Evolutionary conservation across 2,797 vertebrate genomes (phyloP).

Genomic region (Tenualosa thibaudeaui): DNA sequence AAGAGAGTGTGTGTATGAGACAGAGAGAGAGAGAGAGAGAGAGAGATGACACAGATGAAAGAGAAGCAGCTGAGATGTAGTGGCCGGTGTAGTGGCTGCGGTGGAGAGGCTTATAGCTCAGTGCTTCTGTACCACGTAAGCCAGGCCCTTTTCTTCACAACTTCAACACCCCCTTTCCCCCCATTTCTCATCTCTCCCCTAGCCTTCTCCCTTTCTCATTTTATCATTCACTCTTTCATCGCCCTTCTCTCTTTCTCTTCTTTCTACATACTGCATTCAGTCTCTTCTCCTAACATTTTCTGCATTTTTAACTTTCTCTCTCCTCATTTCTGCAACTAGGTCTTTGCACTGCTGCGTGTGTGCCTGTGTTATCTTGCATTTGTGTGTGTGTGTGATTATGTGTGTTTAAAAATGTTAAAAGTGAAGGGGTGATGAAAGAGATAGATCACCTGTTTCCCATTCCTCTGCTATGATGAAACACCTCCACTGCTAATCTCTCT

Average conservation of each 20-base stretch:
- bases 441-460: background rate
- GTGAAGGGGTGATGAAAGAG: background rate
- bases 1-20: background rate
- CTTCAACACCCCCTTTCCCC: background rate
- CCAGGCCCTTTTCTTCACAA: background rate
- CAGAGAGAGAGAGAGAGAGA: background rate
- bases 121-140: background rate
- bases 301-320: background rate
- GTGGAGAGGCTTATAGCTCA: background rate
- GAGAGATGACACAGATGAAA: slow-evolving; percentile 11
- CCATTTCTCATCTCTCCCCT: background rate
- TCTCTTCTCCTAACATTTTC: background rate
- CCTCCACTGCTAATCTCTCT: background rate
- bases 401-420: background rate
- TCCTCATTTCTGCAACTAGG: background rate
- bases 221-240: background rate
- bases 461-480: background rate
- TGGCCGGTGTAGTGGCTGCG: background rate
- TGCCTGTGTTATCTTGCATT: background rate
- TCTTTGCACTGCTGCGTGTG: background rate
- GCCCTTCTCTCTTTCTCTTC: background rate
- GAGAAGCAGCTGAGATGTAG: background rate
- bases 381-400: background rate
- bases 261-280: background rate
- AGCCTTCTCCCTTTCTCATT: background rate